These are phyloP conservation scores for Drosophila serrata DNA, from an alignment of 1,140 invertebrate species.

Conservation along the genomic window DNA sequence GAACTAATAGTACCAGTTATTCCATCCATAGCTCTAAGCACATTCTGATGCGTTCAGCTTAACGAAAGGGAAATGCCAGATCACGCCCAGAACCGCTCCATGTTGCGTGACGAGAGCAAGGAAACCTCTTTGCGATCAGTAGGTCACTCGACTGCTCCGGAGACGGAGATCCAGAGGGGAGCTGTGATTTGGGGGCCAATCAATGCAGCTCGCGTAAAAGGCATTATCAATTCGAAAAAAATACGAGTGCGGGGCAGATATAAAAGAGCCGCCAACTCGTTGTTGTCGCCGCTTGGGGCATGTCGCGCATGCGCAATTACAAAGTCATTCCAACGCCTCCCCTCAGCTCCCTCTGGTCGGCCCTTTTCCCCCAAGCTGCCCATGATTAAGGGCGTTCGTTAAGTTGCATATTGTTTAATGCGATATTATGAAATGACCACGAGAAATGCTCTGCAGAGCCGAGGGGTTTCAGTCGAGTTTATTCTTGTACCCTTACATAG, in stretches of 20 bases:
- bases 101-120: conserved; percentile 66
- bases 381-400: conserved; percentile 75
- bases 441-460: background rate
- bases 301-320: conserved; percentile 81
- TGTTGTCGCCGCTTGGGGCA: conserved; percentile 54
- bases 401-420: conserved; percentile 66
- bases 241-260: conserved; percentile 34
- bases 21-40: background rate
- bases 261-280: conserved; percentile 62
- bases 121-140: conserved; percentile 44
- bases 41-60: conserved; percentile 10
- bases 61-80: conserved; percentile 75
- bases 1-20: conserved; percentile 27
- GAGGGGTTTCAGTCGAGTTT: conserved; percentile 22
- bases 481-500: background rate
- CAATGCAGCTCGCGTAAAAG: conserved; percentile 63
- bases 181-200: conserved; percentile 46
- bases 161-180: conserved; percentile 4
- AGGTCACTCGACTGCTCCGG: conserved; percentile 44
- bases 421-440: conserved; percentile 70
- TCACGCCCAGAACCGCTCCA: conserved; percentile 69
- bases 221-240: conserved; percentile 61
- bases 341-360: background rate
- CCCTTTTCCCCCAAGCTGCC: conserved; percentile 10
- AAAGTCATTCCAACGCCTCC: conserved; percentile 47